These are phyloP conservation scores for Bradynema listronoti DNA, from an alignment of 1,140 invertebrate species.

Conservation along the genomic window DNA sequence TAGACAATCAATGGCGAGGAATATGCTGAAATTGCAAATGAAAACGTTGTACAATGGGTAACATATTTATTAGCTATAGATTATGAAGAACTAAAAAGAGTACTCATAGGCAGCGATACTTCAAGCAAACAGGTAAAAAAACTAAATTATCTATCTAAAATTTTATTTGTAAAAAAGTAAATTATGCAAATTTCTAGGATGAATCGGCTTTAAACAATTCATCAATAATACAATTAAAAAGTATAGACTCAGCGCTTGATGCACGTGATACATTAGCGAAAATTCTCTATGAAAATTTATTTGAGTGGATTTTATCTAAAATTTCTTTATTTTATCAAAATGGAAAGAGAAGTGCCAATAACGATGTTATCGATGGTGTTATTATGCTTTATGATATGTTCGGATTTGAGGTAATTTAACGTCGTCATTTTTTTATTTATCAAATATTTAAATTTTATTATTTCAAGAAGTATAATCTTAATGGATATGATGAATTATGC, in stretches of 20 bases:
- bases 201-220: too few relatives aligned
- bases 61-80: slow-evolving; percentile 26
- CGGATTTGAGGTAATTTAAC: slow-evolving; percentile 20
- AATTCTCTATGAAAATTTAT: slow-evolving; percentile 28
- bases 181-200: too few relatives aligned
- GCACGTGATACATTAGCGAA: slow-evolving; percentile 37
- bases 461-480: slow-evolving; percentile 42
- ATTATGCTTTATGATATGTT: slow-evolving; percentile 21
- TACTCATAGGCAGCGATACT: slow-evolving; percentile 1
- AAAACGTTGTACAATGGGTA: slow-evolving; percentile 30
- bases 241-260: slow-evolving; percentile 22
- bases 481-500: slow-evolving; percentile 85
- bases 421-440: background rate
- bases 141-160: too few relatives aligned
- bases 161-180: too few relatives aligned
- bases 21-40: slow-evolving; percentile 21
- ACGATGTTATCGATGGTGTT: too few relatives aligned
- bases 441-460: background rate
- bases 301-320: slow-evolving; percentile 27
- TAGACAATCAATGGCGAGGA: slow-evolving; percentile 18
- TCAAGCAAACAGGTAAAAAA: background rate
- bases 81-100: slow-evolving; percentile 17
- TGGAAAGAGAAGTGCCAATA: background rate
- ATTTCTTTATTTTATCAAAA: slow-evolving; percentile 30
- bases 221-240: too few relatives aligned